These are phyloP conservation scores for Rostratula benghalensis DNA, from an alignment of 2,113 vertebrate species.

Conservation along the genomic window DNA sequence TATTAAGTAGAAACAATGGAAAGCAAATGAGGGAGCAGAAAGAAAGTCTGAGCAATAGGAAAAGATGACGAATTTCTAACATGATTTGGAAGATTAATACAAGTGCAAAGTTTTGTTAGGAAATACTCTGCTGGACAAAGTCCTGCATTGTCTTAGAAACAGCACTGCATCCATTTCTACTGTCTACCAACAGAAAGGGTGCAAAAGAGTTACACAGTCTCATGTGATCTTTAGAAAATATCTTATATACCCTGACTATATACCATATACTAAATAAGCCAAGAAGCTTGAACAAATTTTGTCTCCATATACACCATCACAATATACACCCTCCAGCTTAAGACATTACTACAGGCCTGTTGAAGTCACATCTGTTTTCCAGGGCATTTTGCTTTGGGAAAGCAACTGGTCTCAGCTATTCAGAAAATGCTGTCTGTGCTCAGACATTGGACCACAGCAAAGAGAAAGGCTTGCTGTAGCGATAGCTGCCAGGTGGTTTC, in stretches of 20 bases:
- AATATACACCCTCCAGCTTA: neutral
- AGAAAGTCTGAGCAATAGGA: neutral
- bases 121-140: neutral
- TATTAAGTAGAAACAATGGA: neutral
- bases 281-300: neutral
- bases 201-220: neutral
- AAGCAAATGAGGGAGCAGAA: neutral
- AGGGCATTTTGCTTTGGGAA: neutral
- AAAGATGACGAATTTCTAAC: neutral
- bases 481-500: neutral
- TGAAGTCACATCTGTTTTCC: neutral
- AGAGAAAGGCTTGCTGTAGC: neutral
- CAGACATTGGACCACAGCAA: neutral
- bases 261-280: neutral
- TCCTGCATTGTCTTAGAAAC: neutral
- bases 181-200: neutral
- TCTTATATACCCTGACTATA: neutral
- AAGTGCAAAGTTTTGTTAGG: neutral
- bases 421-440: neutral
- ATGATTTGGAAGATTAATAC: neutral
- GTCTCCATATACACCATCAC: neutral
- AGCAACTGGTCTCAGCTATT: neutral
- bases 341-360: neutral
- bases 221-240: neutral
- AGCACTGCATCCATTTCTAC: neutral